A percentile compares a stretch with the other conserved stretches of the same genome.
These are phyloP conservation scores for Chrysomela aeneicollis DNA, from an alignment of 2,888 invertebrate species.

Conservation along the genomic window DNA sequence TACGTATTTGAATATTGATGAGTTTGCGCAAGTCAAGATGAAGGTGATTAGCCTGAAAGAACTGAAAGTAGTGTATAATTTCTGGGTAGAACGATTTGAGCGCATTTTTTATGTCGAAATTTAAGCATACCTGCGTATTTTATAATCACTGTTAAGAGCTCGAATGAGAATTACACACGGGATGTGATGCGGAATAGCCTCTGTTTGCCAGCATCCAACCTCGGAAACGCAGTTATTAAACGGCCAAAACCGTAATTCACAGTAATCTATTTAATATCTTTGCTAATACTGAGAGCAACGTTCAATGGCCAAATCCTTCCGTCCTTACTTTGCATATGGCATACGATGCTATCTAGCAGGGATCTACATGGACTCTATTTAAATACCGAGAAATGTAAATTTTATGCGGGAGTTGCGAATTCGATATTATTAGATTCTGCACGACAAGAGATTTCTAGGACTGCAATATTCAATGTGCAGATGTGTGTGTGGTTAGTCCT, in stretches of 20 bases:
- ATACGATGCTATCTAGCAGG: conserved; percentile 1
- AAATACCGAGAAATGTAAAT: conserved; percentile 21
- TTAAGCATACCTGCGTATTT: too few species aligned
- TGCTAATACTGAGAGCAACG: conserved; percentile 34
- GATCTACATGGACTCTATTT: not conserved
- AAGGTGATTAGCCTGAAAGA: too few species aligned
- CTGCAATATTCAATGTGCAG: not conserved
- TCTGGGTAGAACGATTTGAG: too few species aligned
- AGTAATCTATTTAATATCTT: conserved; percentile 42
- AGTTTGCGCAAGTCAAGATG: too few species aligned
- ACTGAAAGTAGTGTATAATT: too few species aligned
- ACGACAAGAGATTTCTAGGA: not conserved
- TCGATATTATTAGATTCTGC: conserved; percentile 6
- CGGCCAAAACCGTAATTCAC: conserved; percentile 40
- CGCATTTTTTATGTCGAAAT: too few species aligned
- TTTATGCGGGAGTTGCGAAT: conserved; percentile 15
- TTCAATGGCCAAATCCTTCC: conserved; percentile 34
- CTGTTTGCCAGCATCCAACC: conserved; percentile 25
- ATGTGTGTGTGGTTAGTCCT: too few species aligned
- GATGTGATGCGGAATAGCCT: conserved; percentile 30
- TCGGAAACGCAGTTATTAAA: conserved; percentile 33
- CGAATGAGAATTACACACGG: conserved; percentile 21
- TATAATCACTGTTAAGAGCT: not conserved
- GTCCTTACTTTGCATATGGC: conserved; percentile 25
- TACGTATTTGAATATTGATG: too few species aligned